Evolutionary conservation across 1,140 invertebrate genomes (phyloP), one percentile per base, ranked within the genome.

Genomic region (Potamilus streckersoni): DNA sequence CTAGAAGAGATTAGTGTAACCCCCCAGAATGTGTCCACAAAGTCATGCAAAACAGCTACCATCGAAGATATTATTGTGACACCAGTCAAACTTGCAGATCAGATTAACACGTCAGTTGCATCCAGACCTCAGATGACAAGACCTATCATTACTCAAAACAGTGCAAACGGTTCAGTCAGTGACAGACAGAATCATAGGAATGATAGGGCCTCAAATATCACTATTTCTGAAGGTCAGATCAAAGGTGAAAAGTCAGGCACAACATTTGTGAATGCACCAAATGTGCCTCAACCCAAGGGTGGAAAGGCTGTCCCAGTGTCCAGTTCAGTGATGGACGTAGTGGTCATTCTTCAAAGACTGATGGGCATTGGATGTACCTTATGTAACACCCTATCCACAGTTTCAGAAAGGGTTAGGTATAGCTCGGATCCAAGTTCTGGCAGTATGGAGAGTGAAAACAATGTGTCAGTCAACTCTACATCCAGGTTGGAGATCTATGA

Each of bases 261-360:
- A 20, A 71, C 69, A 71, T 69, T 73, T 72, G 64, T 66, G 15
- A 56, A 61, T 19, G 38, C 75, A 70, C n/a, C 55, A 64, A 2
- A 60, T 17, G 4, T 38, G 27, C 38, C 23, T 56, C 5, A 23
- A 74, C n/a, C 65, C 70, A 69, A 20, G 19, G 17, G 20, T 60
- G 16, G 17, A 17, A 58, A 74, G 19, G 60, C 71, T 58, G 58
- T 86, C 27, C 85, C 84, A 2, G 70, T 86, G 12, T 87, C 86
- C 13, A 76, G 82, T 6, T 86, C 85, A 27, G 58, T 79, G n/a
- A 66, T 87, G 17, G 85, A 87, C 78, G 20, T 87, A 6, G 27
- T 86, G 2, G 73, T 84, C 11, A 78, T 85, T 15, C 73, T 86
- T n/a, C 86, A 87, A 70, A 79, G 86, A 23, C 67, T 79, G 49